phyloP scores from a whole-genome alignment of 92 coral and sea anemone species.

The Galaxea fascicularis region DNA sequence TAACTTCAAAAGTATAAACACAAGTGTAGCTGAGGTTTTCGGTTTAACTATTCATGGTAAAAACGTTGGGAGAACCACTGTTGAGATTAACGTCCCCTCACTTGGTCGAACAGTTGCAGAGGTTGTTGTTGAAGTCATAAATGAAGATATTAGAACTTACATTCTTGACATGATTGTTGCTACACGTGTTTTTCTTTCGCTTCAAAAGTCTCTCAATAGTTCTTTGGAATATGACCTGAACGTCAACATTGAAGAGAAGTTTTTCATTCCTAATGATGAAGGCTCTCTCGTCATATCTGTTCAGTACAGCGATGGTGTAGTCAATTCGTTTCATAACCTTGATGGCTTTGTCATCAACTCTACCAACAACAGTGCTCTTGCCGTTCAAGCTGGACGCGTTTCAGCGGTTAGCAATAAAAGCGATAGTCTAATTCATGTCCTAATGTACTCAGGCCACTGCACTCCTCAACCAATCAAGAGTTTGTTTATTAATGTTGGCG shows the following conservation, averaged over 20 bases:
- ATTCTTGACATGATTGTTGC: conserved; percentile 45
- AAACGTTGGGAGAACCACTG: conserved; percentile 36
- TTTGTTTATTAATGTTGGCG: conserved; percentile 34
- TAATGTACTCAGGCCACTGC: conserved; percentile 59
- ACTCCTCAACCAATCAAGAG: conserved; percentile 12
- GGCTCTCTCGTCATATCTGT: conserved; percentile 45
- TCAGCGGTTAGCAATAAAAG: conserved; percentile 26
- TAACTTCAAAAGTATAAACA: conserved; percentile 47
- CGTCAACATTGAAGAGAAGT: conserved; percentile 25
- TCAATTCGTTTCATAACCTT: conserved; percentile 55
- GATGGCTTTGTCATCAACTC: conserved; percentile 49
- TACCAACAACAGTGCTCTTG: conserved; percentile 37
- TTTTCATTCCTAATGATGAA: conserved; percentile 30
- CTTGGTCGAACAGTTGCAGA: conserved; percentile 23
- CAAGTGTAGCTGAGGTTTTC: conserved; percentile 36
- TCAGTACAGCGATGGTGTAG: conserved; percentile 67
- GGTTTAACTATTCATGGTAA: conserved; percentile 39
- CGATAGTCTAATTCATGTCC: conserved; percentile 28
- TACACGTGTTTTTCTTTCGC: conserved; percentile 17
- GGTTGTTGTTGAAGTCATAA: conserved; percentile 34
- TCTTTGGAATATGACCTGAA: conserved; percentile 1
- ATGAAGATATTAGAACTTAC: conserved; percentile 50
- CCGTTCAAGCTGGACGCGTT: conserved; percentile 23
- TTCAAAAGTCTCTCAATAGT: conserved; percentile 38
- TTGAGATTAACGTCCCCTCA: conserved; percentile 29